Evolutionary conservation across 2,797 vertebrate genomes (phyloP).

Genomic region (Sebastes jordani): DNA sequence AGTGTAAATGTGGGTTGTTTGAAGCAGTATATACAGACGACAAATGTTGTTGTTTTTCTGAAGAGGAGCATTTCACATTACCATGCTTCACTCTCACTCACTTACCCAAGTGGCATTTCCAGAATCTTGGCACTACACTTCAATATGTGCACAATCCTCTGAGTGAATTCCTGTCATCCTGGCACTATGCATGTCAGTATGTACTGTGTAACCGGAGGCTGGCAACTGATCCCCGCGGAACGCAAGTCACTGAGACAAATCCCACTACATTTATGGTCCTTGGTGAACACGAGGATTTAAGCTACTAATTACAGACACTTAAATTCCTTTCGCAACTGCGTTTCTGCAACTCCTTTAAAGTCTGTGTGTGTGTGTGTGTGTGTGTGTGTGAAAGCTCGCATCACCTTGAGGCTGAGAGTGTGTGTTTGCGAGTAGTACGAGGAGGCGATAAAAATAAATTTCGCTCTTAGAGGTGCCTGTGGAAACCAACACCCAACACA

Average conservation of each 20-base stretch:
- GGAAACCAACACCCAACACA: constrained; percentile 58
- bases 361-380: neutral
- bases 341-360: constrained; percentile 31
- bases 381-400: neutral
- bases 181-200: constrained; percentile 40
- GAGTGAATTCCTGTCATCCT: constrained; percentile 51
- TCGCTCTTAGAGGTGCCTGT: constrained; percentile 30
- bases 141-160: constrained; percentile 35
- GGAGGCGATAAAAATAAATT: constrained; percentile 38
- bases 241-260: constrained; percentile 47
- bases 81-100: constrained; percentile 29
- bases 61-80: constrained; percentile 25
- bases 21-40: neutral
- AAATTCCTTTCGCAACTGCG: constrained; percentile 23
- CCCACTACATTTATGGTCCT: constrained; percentile 42
- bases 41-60: neutral
- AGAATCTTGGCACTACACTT: constrained; percentile 37
- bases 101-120: constrained; percentile 28
- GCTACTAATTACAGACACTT: constrained; percentile 57
- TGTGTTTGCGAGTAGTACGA: constrained; percentile 5
- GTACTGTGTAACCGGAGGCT: constrained; percentile 41
- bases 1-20: neutral
- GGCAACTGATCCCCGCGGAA: constrained; percentile 44
- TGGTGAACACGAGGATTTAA: constrained; percentile 45
- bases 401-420: constrained; percentile 18